Evolutionary conservation across 2,888 invertebrate genomes (phyloP), one percentile per base, ranked within the genome.

Genomic region (Argyresthia albistria): DNA sequence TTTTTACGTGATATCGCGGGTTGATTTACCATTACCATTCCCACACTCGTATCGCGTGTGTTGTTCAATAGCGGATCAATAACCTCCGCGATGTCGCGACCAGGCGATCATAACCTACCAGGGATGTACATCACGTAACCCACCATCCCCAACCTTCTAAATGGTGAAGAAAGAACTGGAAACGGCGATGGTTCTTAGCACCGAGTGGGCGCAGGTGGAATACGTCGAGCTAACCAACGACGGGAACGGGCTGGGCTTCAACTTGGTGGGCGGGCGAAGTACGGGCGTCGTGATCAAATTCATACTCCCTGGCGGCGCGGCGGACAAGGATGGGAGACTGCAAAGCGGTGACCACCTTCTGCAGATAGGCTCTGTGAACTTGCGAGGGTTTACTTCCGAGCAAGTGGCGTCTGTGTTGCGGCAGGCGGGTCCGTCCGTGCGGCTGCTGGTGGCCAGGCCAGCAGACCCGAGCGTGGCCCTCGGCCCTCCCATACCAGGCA

Each of bases 131-230:
- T 80, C 83, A 84, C 84, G 83, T 83, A 82, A 84, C 83, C 57
- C 48, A 54, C 51, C 47, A 36, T 39, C 42, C 25, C 10, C 49
- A 12, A 50, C 53, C 50, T 51, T 55, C 56, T 60, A 58, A 58
- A 87, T 88, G 88, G 87, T 88, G 73, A 60, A 54, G 50, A 80
- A 73, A 70, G 71, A 70, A 65, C 49, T 37, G 35, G 43, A 46
- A 14, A 64, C 65, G 71, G 84, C 80, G 73, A 92, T 92, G 92
- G 92, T 92, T 92, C 91, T 99, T 89, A 98, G 96, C 88, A 98
- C 98, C 80, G 99, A 99, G 91, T 99, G 98, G 98, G 97, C 97
- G 67, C 98, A 99, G 91, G 97, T 99, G 80, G 99, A 99, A 92
- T 96, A 98, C 70, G 97, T 99, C 81, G 98, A 99, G 87, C 91